phyloP scores from a whole-genome alignment of 2,888 invertebrate species.

The Pinctada fucata region DNA sequence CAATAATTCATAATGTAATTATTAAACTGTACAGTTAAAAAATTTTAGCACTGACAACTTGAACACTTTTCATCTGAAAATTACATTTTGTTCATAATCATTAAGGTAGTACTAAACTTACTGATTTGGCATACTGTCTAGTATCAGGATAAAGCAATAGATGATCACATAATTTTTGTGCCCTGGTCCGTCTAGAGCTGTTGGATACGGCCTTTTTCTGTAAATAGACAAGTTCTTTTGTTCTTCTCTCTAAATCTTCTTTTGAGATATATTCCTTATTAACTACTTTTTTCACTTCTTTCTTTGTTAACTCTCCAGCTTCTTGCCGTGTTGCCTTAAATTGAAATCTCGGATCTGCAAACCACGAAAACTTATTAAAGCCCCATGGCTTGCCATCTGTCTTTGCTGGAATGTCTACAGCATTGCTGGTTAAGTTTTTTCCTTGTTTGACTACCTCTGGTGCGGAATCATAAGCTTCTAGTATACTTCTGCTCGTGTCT shows the following conservation, averaged over 20 bases:
- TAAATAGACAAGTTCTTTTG: slow-evolving; percentile 59
- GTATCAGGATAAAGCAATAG: slow-evolving; percentile 86
- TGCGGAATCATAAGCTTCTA: slow-evolving; percentile 46
- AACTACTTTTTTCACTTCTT: slow-evolving; percentile 43
- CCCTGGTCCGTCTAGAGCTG: slow-evolving; percentile 81
- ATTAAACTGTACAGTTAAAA: too few species aligned
- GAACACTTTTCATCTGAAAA: too few species aligned
- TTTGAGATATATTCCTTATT: slow-evolving; percentile 58
- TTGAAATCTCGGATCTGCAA: background rate
- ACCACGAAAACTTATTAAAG: background rate
- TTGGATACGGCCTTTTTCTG: slow-evolving; percentile 57
- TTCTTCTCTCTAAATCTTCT: slow-evolving; percentile 55
- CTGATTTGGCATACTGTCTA: slow-evolving; percentile 85
- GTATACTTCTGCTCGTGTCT: slow-evolving; percentile 51
- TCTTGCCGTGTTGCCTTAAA: background rate
- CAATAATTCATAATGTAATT: too few species aligned
- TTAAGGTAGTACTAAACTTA: slow-evolving; percentile 31
- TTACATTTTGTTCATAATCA: too few species aligned
- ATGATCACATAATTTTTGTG: slow-evolving; percentile 85
- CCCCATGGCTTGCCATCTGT: background rate
- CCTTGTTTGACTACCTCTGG: background rate
- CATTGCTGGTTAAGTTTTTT: background rate
- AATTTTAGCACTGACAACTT: too few species aligned
- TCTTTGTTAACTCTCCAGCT: slow-evolving; percentile 5
- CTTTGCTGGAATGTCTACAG: background rate